These are phyloP conservation scores for Stegodyphus dumicola DNA, from an alignment of 1,140 invertebrate genomes.

Conservation along the genomic window DNA sequence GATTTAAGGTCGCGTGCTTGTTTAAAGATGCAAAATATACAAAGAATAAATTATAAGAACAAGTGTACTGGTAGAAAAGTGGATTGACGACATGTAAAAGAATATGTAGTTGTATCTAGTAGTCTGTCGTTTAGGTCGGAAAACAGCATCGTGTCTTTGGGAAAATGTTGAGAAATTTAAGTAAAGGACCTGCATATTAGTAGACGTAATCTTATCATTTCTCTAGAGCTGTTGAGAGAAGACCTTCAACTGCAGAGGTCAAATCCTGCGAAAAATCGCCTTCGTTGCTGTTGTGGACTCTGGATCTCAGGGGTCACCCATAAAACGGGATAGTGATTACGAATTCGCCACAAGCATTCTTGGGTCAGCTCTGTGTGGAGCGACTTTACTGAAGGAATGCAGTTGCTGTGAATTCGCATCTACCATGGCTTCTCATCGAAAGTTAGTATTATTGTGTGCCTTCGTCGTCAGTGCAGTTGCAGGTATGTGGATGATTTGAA, in stretches of 20 bases:
- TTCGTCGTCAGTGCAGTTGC: slow-evolving; percentile 59
- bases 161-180: background rate
- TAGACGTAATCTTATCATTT: slow-evolving; percentile 22
- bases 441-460: slow-evolving; percentile 33
- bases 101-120: too few species aligned
- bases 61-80: too few species aligned
- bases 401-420: slow-evolving; percentile 5
- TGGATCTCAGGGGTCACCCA: slow-evolving; percentile 27
- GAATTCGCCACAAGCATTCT: slow-evolving; percentile 44
- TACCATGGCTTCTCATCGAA: slow-evolving; percentile 33
- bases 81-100: too few species aligned
- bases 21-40: too few species aligned
- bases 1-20: too few species aligned
- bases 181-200: background rate
- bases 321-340: slow-evolving; percentile 21
- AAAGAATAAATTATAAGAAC: too few species aligned
- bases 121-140: too few species aligned
- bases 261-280: slow-evolving; percentile 16
- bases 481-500: slow-evolving; percentile 21
- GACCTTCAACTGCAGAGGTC: slow-evolving; percentile 39
- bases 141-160: background rate
- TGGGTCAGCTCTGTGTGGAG: slow-evolving; percentile 5
- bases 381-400: slow-evolving; percentile 33
- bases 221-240: background rate
- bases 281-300: slow-evolving; percentile 9